These are phyloP conservation scores for Habrosyne pyritoides DNA, from an alignment of 2,888 invertebrate genomes.

Conservation along the genomic window DNA sequence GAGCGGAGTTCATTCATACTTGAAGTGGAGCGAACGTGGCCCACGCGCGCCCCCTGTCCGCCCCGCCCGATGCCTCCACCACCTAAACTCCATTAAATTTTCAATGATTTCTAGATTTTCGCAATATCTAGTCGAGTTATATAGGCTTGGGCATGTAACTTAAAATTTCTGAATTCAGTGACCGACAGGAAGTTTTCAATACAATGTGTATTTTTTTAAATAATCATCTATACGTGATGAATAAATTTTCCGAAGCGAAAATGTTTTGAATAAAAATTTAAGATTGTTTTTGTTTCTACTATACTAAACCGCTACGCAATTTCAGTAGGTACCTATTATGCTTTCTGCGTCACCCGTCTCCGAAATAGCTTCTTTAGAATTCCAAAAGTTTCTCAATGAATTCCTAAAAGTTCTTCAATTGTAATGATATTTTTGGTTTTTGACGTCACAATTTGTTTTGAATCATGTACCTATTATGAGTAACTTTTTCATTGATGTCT, in stretches of 20 bases:
- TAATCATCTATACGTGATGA: not conserved
- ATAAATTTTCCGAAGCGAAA: not conserved
- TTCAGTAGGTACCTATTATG: not conserved
- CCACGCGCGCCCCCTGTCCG: conserved; percentile 9
- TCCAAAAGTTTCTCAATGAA: not conserved
- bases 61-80: not conserved
- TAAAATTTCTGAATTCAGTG: not conserved
- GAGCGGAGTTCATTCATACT: conserved; percentile 10
- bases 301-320: not conserved
- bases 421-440: not conserved
- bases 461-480: no score
- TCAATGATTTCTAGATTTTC: conserved; percentile 2
- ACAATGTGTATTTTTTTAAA: no score
- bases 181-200: not conserved
- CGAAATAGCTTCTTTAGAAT: not conserved
- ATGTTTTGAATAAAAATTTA: not conserved
- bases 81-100: not conserved
- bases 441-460: not conserved
- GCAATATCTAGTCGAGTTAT: conserved; percentile 5
- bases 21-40: not conserved
- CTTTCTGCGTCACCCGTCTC: not conserved
- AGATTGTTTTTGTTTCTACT: not conserved
- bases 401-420: not conserved
- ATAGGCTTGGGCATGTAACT: no score
- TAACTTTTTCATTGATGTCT: no score